Evolutionary conservation across 2,113 vertebrate genomes (phyloP).

Genomic region (Menura novaehollandiae): DNA sequence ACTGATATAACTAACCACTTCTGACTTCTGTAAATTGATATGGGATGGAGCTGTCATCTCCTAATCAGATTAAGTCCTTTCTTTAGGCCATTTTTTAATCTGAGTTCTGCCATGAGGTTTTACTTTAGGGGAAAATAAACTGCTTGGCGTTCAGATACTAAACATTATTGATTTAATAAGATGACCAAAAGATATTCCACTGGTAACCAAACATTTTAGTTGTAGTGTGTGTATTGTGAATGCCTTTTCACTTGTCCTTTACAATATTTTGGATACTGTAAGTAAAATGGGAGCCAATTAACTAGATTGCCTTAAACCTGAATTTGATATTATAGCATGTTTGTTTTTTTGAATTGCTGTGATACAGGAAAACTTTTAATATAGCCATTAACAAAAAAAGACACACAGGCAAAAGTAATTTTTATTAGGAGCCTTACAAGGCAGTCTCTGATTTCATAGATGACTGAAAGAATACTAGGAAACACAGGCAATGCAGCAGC

Average conservation of each 20-base stretch:
- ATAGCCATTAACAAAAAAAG: neutral
- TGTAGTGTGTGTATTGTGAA: neutral
- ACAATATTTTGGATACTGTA: neutral
- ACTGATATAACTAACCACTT: constrained; percentile 35
- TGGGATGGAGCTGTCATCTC: constrained; percentile 44
- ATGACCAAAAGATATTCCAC: neutral
- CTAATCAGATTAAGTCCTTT: constrained; percentile 56
- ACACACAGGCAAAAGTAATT: neutral
- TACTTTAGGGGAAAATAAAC: constrained; percentile 12
- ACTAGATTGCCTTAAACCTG: neutral
- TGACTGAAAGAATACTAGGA: neutral
- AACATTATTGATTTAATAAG: neutral
- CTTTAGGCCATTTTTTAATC: constrained; percentile 50
- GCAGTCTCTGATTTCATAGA: neutral
- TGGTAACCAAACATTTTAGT: neutral
- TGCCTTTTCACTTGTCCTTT: neutral
- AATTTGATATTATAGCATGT: neutral
- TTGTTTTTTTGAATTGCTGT: neutral
- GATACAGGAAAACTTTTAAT: neutral
- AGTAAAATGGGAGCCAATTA: neutral
- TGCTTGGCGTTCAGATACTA: neutral
- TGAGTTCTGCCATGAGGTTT: neutral
- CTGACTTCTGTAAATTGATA: constrained; percentile 51
- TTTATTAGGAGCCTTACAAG: neutral
- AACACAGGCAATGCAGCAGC: neutral